Percentiles rank a stretch among this genome's conserved stretches.
Conservation (phyloP, 2,888 invertebrate genomes). For the Nasonia oneida region DNA sequence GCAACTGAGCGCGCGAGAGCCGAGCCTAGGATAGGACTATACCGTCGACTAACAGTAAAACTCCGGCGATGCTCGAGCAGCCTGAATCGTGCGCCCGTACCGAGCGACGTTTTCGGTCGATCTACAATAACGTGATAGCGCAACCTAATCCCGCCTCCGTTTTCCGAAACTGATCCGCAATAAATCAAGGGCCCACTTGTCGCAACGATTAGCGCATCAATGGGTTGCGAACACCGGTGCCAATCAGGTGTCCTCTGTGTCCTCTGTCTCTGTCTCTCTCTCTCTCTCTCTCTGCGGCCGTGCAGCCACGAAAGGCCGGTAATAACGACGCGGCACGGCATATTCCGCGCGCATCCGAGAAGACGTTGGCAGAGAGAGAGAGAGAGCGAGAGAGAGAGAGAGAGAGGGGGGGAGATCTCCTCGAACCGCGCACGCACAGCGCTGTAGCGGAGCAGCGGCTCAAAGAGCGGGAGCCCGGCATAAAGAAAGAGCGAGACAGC, state of each 20-base stretch:
- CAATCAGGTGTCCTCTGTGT: neutral
- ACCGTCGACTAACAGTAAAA: constrained; percentile 49
- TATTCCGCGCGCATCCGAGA: neutral
- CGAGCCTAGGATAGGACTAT: neutral
- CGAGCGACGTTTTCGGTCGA: too few species aligned
- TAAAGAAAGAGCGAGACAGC: constrained; percentile 33
- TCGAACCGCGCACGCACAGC: neutral
- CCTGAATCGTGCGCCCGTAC: constrained; percentile 11
- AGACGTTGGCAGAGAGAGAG: neutral
- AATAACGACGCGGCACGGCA: neutral
- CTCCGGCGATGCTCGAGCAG: constrained; percentile 7
- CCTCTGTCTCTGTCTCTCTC: neutral
- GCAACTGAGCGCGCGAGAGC: constrained; percentile 18
- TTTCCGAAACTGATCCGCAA: too few species aligned
- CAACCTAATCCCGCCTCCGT: too few species aligned
- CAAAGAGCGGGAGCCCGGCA: constrained; percentile 11
- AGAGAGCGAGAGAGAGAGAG: too few species aligned
- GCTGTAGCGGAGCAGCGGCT: neutral
- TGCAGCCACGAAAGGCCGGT: neutral
- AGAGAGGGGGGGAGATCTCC: neutral
- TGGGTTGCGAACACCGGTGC: neutral
- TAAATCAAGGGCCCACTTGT: neutral
- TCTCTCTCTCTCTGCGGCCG: neutral
- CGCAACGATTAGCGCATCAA: constrained; percentile 1
- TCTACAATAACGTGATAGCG: too few species aligned